Base-by-base conservation (phyloP, 2,797 vertebrate species). In the Enteromius thamalakanensis region DNA sequence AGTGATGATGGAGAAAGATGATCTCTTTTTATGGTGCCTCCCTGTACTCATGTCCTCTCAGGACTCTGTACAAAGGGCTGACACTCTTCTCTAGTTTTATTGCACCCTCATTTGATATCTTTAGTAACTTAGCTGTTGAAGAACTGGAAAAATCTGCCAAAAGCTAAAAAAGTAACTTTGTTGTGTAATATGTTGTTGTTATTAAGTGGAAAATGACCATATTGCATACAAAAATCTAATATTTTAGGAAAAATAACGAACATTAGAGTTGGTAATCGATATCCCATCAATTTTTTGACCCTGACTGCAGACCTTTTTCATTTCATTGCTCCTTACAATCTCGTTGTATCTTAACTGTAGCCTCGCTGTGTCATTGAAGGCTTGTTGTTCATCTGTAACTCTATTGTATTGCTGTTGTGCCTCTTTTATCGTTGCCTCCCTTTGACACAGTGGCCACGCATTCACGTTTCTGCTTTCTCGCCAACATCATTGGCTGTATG, bases 391-490 rank as follows among this genome's bases (percentile, higher is more conserved):
- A 32, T 58, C 76, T 76, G 26, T 71, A 79, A 51, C 89, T 90
- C 90, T 91, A 88, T 91, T 92, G 91, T 92, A 79, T 88, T 86
- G 89, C 80, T 83, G 77, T 90, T 87, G 86, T 90, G 86, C 29
- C 75, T 75, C 71, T 40, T 29, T 76, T 19, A 40, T 67, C 21
- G 32, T 75, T 21, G 70, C 15, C 34, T 76, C 19, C 12, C 23
- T 72, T 49, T 74, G 78, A 69, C n/a, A 37, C 77, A 60, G 82
- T 82, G 77, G 7, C 58, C 71, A 37, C 12, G 21, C 9, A 45
- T 53, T 81, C 26, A 32, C 14, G 7, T 21, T 79, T 72, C n/a
- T 58, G 67, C 77, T 84, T 84, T 49, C 62, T 79, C 74, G 17
- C 40, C 75, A 55, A 68, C 81, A 69, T 78, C 62, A 58, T 21